Evolutionary conservation across 1,140 invertebrate species (phyloP), one percentile per base, ranked within the genome.

Genomic region (Heliconius congener): DNA sequence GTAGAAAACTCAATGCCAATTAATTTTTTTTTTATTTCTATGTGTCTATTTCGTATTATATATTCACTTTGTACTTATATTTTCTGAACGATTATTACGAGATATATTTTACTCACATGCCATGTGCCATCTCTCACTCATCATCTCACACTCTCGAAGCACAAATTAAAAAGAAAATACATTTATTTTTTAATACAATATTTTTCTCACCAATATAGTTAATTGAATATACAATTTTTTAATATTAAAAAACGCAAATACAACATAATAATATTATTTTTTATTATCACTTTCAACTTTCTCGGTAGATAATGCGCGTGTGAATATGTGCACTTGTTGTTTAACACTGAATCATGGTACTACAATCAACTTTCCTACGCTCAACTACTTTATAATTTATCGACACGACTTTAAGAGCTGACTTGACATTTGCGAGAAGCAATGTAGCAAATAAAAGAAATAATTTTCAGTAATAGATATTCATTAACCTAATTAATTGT

Each of bases 331-430:
- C 57, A 66, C 37, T 30, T 70, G 74, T 76, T 8, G 27, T 9
- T 23, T 27, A 76, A 57, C 19, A 76, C 57, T 76, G 39, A 76
- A 42, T 66, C 50, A 55, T 76, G 19, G 27, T 76, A 70, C 55
- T 57, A 52, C 74, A 71, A 71, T 77, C 23, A 50, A 60, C 71
- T 73, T 75, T 76, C 30, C 81, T 19, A 52, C 60, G 34, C 34
- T 66, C 60, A 30, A 66, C 11, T 66, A 66, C 11, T 66, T 66
- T n/a, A 30, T 66, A 66, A 66, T 66, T 66, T 27, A 66, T 30
- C 11, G 27, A 27, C 27, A 3, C 23, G 0, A 66, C 3, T 27
- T 66, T 23, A 66, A 30, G 27, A 46, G 42, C 13, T 46, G 42
- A 23, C 11, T 66, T 66, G 27, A 30, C 60, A 16, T 27, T 66